phyloP scores from a whole-genome alignment of 2,797 vertebrate genomes.

The Gadopsis marmoratus region DNA sequence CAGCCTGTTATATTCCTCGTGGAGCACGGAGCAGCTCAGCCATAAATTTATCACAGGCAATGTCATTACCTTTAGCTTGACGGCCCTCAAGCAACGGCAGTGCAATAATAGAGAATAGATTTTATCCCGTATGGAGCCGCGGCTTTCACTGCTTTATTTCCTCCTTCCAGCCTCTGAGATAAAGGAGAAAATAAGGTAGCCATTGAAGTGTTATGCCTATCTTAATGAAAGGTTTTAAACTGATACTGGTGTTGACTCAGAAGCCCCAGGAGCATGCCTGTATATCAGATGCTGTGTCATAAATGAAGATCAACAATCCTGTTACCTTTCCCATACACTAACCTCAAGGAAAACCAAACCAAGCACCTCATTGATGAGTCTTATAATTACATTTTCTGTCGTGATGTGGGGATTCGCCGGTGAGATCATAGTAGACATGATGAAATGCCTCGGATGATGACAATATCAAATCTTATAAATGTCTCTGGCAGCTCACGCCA shows the following conservation, averaged over 20 bases:
- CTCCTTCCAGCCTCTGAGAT: slow-evolving; percentile 78
- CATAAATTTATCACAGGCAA: slow-evolving; percentile 83
- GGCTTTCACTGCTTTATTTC: slow-evolving; percentile 83
- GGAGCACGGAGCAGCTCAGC: slow-evolving; percentile 69
- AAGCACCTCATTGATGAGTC: slow-evolving; percentile 32
- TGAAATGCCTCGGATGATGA: slow-evolving; percentile 35
- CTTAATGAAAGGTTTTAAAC: slow-evolving; percentile 79
- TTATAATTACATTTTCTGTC: slow-evolving; percentile 45
- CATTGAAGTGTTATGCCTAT: slow-evolving; percentile 76
- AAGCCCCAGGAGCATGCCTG: slow-evolving; percentile 54
- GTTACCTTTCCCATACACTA: slow-evolving; percentile 52
- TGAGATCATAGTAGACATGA: slow-evolving; percentile 31
- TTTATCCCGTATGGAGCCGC: slow-evolving; percentile 81
- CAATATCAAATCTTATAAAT: neutral
- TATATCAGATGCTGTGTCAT: slow-evolving; percentile 64
- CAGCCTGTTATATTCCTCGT: slow-evolving; percentile 72
- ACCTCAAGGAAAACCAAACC: slow-evolving; percentile 58
- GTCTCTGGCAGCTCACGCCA: neutral
- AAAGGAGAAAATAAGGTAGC: slow-evolving; percentile 75
- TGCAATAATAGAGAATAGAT: slow-evolving; percentile 87
- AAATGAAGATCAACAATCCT: slow-evolving; percentile 73
- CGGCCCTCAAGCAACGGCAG: slow-evolving; percentile 81
- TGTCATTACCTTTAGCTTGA: slow-evolving; percentile 83
- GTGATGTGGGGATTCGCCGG: slow-evolving; percentile 9
- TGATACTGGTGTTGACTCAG: slow-evolving; percentile 70